Evolutionary conservation across 1,140 invertebrate genomes (phyloP).

Genomic region (Zaprionus vittiger): DNA sequence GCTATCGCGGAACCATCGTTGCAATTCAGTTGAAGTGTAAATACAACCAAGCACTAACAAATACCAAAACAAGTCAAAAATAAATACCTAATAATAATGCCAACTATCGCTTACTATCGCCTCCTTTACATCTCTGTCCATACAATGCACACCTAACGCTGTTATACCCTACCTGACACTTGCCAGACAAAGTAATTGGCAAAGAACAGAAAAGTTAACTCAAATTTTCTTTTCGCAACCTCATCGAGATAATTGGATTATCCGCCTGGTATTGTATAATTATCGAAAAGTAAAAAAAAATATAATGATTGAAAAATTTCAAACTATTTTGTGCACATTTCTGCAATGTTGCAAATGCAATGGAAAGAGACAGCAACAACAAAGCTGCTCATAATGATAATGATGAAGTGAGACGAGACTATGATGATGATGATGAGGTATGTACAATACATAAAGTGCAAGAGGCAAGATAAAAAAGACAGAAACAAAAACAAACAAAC

Average conservation of each 20-base stretch:
- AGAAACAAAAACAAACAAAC: conserved; percentile 42
- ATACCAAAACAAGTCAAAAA: background rate
- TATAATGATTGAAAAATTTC: background rate
- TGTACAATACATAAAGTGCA: conserved; percentile 44
- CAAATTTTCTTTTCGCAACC: background rate
- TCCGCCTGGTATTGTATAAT: background rate
- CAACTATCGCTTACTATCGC: background rate
- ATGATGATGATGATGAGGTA: conserved; percentile 46
- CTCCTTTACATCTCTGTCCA: background rate
- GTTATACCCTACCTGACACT: background rate
- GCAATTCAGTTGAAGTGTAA: background rate
- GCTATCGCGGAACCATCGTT: no score
- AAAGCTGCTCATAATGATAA: background rate
- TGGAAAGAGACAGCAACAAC: background rate
- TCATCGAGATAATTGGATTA: conserved; percentile 18
- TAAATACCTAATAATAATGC: background rate
- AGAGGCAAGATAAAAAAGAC: conserved; percentile 36
- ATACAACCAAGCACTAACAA: no score
- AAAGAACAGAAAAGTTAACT: background rate
- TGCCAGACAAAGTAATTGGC: background rate
- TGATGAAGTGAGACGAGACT: conserved; percentile 3
- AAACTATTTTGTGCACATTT: background rate
- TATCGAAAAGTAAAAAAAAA: background rate
- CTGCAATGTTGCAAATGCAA: background rate
- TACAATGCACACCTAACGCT: background rate